phyloP scores from a whole-genome alignment of 2,888 invertebrate species.

The Gisinianus flammeolus region DNA sequence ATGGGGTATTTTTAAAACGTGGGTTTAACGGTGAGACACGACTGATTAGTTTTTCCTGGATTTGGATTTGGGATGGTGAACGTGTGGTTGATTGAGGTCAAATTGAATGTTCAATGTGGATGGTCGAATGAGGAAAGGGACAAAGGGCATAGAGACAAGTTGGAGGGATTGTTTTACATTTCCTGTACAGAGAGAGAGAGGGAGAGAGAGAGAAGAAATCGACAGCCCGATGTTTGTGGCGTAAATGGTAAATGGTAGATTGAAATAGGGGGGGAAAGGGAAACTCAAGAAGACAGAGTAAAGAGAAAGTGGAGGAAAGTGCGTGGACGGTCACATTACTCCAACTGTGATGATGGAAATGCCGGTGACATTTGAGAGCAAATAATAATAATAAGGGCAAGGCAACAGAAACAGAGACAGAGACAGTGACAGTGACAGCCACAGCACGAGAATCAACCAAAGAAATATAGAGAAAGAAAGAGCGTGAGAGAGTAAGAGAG shows the following conservation, averaged over 20 bases:
- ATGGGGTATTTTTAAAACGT: neutral
- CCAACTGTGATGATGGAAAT: no score
- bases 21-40: neutral
- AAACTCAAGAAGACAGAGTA: neutral
- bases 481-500: neutral
- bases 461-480: no score
- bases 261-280: neutral
- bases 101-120: neutral
- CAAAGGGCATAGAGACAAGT: neutral
- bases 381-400: slow-evolving; percentile 1
- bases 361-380: neutral
- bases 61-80: neutral
- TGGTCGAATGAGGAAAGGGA: neutral
- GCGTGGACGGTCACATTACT: slow-evolving; percentile 1
- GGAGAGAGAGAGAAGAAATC: neutral
- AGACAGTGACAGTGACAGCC: neutral
- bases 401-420: neutral
- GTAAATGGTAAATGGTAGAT: neutral
- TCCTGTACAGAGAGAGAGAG: neutral
- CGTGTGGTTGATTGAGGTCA: neutral
- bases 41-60: neutral
- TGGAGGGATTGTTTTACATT: neutral
- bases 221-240: no score
- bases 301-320: neutral
- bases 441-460: no score